phyloP scores from a whole-genome alignment of 2,888 invertebrate genomes.

The Limnephilus auricula region DNA sequence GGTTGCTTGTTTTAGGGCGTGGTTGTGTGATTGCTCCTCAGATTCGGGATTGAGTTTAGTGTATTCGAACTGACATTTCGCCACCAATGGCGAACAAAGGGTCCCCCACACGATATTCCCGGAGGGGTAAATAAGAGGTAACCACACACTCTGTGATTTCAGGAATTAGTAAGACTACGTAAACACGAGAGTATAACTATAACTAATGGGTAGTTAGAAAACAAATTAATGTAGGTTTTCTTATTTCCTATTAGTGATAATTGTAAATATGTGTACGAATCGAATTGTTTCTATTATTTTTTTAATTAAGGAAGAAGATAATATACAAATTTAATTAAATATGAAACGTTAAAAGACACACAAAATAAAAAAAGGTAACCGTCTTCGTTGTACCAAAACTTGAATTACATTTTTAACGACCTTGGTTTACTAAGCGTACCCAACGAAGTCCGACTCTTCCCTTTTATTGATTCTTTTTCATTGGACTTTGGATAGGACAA shows the following conservation, averaged over 20 bases:
- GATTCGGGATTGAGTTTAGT: conserved; percentile 2
- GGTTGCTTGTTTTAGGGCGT: background rate
- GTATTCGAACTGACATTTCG: conserved; percentile 32
- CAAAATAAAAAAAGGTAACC: too few species aligned
- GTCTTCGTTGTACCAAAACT: too few species aligned
- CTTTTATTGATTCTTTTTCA: too few species aligned
- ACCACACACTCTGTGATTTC: background rate
- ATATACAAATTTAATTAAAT: too few species aligned
- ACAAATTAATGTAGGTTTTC: background rate
- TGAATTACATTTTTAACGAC: too few species aligned
- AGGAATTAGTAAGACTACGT: background rate
- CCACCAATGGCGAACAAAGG: conserved; percentile 33
- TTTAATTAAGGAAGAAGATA: too few species aligned
- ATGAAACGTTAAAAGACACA: too few species aligned
- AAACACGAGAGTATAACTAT: background rate
- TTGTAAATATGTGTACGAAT: background rate
- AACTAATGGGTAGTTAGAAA: background rate
- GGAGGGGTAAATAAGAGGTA: conserved; percentile 4
- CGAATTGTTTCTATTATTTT: too few species aligned
- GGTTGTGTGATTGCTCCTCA: conserved; percentile 11
- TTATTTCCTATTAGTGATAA: background rate
- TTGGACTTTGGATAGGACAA: too few species aligned
- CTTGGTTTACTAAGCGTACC: too few species aligned
- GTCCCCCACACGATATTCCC: conserved; percentile 3
- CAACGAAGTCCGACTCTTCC: too few species aligned